phyloP scores from a whole-genome alignment of 2,113 vertebrate species.

The Suricata suricatta region DNA sequence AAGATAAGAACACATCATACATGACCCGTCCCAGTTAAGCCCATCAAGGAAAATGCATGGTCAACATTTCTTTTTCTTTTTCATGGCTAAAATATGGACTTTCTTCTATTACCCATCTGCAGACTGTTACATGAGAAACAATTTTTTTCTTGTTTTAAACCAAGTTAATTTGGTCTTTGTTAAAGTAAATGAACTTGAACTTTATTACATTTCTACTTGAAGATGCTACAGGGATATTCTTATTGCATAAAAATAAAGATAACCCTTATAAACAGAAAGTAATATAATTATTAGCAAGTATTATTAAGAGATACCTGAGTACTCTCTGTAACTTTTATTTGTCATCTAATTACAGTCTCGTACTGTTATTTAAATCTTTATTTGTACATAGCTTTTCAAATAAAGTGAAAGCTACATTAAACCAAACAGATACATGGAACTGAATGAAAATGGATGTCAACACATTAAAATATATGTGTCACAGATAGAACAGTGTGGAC shows the following conservation, averaged over 20 bases:
- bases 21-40: not conserved
- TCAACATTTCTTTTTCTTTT: not conserved
- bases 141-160: not conserved
- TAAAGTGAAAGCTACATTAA: not conserved
- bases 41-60: not conserved
- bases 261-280: not conserved
- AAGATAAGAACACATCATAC: not conserved
- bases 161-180: not conserved
- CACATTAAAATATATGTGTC: not conserved
- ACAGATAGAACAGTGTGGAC: not conserved
- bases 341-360: not conserved
- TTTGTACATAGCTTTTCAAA: not conserved
- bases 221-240: not conserved
- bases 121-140: not conserved
- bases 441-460: not conserved
- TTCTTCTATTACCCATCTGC: not conserved
- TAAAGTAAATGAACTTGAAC: not conserved
- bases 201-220: not conserved
- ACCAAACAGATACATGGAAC: not conserved
- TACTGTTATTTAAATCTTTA: not conserved
- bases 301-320: not conserved
- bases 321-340: not conserved
- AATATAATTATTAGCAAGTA: not conserved
- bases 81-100: not conserved
- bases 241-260: not conserved